phyloP scores from a whole-genome alignment of 2,797 vertebrate species.

The Trematomus bernacchii region DNA sequence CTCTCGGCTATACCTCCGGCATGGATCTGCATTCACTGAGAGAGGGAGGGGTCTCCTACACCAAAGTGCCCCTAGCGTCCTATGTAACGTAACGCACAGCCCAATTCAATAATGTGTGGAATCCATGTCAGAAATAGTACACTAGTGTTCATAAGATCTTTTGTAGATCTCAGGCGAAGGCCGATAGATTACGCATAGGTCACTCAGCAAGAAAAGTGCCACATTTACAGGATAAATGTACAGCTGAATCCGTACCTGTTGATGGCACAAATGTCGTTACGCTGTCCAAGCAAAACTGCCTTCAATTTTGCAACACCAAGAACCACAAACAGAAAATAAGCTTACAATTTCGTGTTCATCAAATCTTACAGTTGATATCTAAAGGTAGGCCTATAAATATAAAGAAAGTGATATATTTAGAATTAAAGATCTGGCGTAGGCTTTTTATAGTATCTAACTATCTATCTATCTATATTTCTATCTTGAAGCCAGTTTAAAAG shows the following conservation, averaged over 20 bases:
- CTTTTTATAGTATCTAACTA: neutral
- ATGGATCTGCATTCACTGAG: conserved; percentile 56
- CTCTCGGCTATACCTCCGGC: conserved; percentile 51
- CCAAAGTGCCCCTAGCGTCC: conserved; percentile 58
- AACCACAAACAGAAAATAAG: neutral
- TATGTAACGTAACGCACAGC: conserved; percentile 35
- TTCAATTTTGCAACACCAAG: neutral
- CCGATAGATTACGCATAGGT: conserved; percentile 9
- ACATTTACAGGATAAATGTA: neutral
- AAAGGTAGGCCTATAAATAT: no score
- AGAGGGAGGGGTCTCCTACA: conserved; percentile 70
- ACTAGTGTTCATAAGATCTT: conserved; percentile 37
- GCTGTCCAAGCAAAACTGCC: neutral
- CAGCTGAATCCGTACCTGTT: conserved; percentile 39
- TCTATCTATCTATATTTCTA: conserved; percentile 14
- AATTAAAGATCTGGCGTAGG: neutral
- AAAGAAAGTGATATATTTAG: no score
- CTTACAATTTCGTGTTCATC: no score
- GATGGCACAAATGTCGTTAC: neutral
- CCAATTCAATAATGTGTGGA: conserved; percentile 48
- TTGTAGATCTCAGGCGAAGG: conserved; percentile 30
- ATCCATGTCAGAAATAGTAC: conserved; percentile 57
- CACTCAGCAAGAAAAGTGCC: neutral
- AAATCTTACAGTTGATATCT: neutral
- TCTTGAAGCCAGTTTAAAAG: neutral